Evolutionary conservation across 2,888 invertebrate genomes (phyloP).

Genomic region (Agriotes lineatus): DNA sequence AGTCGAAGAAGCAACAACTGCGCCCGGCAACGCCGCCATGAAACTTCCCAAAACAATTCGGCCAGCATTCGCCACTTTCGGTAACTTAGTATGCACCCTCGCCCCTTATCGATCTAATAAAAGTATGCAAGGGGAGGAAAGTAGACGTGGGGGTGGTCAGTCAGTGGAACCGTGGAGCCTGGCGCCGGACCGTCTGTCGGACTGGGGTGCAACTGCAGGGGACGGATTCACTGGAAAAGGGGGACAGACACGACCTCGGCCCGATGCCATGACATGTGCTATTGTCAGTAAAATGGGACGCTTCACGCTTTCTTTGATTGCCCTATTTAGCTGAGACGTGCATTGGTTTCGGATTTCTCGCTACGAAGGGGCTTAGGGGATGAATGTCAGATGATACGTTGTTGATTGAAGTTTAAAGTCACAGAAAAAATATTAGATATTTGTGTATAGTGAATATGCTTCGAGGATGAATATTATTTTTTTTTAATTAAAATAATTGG

Average conservation of each 20-base stretch:
- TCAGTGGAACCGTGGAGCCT: conserved; percentile 51
- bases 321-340: background rate
- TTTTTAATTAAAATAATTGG: too few relatives aligned
- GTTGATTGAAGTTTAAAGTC: too few relatives aligned
- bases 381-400: too few relatives aligned
- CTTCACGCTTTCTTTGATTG: conserved; percentile 13
- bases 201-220: conserved; percentile 24
- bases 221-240: conserved; percentile 1
- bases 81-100: conserved; percentile 45
- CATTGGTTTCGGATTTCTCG: background rate
- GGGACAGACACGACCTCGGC: conserved; percentile 13
- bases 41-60: conserved; percentile 12
- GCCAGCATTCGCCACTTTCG: conserved; percentile 35
- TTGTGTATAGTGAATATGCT: too few relatives aligned
- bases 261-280: conserved; percentile 20
- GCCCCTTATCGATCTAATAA: conserved; percentile 51
- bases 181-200: conserved; percentile 43
- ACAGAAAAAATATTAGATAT: too few relatives aligned
- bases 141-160: conserved; percentile 56
- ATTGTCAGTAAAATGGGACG: background rate
- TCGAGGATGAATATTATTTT: too few relatives aligned
- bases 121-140: conserved; percentile 47
- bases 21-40: background rate
- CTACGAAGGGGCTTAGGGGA: too few relatives aligned
- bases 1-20: too few relatives aligned